A percentile compares a stretch with the other conserved stretches of the same genome.
Conservation (phyloP, 2,797 vertebrate genomes). For the Tapera naevia region DNA sequence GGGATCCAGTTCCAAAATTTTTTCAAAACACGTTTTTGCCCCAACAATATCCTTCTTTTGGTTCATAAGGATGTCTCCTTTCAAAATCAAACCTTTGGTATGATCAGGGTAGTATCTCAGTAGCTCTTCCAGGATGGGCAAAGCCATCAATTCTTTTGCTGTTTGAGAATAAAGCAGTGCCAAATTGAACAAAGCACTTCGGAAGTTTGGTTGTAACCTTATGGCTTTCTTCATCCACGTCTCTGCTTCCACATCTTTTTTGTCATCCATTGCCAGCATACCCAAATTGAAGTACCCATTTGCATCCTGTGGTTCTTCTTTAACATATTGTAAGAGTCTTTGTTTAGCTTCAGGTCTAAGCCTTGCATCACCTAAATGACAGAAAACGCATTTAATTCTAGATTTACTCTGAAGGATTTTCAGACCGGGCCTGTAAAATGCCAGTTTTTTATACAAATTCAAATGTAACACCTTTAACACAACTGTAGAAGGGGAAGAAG, state of each 20-base stretch:
- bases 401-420: not conserved
- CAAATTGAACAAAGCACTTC: slow-evolving; percentile 96
- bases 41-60: slow-evolving; percentile 93
- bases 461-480: not conserved
- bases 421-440: not conserved
- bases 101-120: slow-evolving; percentile 92
- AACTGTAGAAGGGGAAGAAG: not conserved
- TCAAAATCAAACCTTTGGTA: slow-evolving; percentile 95
- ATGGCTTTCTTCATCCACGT: slow-evolving; percentile 97
- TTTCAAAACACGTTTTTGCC: slow-evolving; percentile 92
- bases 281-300: slow-evolving; percentile 98
- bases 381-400: not conserved
- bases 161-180: slow-evolving; percentile 95
- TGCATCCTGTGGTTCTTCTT: slow-evolving; percentile 92
- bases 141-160: slow-evolving; percentile 87
- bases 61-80: slow-evolving; percentile 99
- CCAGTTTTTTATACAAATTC: not conserved
- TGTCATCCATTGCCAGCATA: slow-evolving; percentile 98
- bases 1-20: slow-evolving; percentile 90
- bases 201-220: slow-evolving; percentile 87
- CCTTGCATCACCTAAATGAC: slow-evolving; percentile 84
- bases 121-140: slow-evolving; percentile 90
- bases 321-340: slow-evolving; percentile 90
- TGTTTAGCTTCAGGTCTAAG: slow-evolving; percentile 94
- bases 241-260: slow-evolving; percentile 89